A percentile compares a stretch with the other conserved stretches of the same genome.
Conservation (phyloP, 2,113 vertebrate species). For the Zosterops pallidus region DNA sequence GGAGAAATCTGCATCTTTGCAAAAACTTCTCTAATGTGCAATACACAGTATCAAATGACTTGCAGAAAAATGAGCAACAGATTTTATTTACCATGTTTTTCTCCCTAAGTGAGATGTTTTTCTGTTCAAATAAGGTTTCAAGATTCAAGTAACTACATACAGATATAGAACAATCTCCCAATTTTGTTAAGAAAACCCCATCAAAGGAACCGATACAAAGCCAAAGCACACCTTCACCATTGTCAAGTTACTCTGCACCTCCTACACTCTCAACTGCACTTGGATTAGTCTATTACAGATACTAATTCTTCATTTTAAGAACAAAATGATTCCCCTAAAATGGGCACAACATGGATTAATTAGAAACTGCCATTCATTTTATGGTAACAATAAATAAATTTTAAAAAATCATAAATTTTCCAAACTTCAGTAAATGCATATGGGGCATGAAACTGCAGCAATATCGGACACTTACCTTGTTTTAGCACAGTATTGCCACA, state of each 20-base stretch:
- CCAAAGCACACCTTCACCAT: neutral
- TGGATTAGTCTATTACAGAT: neutral
- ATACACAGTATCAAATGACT: neutral
- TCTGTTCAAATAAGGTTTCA: neutral
- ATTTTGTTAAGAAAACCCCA: neutral
- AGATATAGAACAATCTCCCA: neutral
- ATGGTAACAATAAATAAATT: neutral
- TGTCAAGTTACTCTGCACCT: neutral
- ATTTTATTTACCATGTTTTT: neutral
- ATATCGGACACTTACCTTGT: slow-evolving; percentile 80
- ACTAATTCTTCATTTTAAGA: neutral
- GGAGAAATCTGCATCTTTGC: neutral
- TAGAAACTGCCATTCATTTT: neutral
- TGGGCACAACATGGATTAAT: neutral
- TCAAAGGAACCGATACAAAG: neutral
- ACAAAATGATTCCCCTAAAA: neutral
- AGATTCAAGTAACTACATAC: neutral
- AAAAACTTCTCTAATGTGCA: neutral
- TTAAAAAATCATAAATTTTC: neutral
- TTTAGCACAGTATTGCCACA: slow-evolving; percentile 87
- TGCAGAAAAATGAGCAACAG: neutral
- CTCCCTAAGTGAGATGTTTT: neutral
- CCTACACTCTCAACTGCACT: neutral
- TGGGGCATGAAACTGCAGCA: neutral
- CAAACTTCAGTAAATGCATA: neutral